Evolutionary conservation across 2,888 invertebrate species (phyloP), one percentile per base, ranked within the genome.

Genomic region (Dione vanillae): DNA sequence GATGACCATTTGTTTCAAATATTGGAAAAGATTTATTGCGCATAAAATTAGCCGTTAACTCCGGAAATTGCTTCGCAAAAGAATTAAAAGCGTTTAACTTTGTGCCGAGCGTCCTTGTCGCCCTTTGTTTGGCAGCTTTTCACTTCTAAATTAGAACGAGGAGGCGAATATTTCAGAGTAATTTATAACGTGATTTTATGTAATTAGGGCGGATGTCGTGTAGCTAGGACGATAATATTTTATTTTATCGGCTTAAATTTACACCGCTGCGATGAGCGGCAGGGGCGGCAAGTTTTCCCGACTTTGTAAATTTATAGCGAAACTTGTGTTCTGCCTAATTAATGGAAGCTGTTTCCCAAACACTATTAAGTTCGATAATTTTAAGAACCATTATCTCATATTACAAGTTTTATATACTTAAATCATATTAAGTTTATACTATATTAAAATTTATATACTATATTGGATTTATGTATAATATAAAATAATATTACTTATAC

Each of bases 321-420:
- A 93, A 92, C 92, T 92, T 92, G 85, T 88, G 85, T 91, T 89
- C 86, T 82, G 83, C 80, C 89, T 92, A 92, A 93, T 92, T 92
- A 92, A 92, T 91, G 89, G 87, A 88, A 90, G 87, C 87, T 84
- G 87, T 83, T 88, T 82, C 82, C 81, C 84, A 83, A 85, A 87
- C 85, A 83, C 83, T 80, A 81, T 81, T 77, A 83, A 83, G 83
- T 87, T 83, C 45, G 82, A 83, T 87, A 84, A 89, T 89, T 88
- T 89, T 85, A 65, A 68, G 61, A 43, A 54, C 65, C 41, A 61
- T 70, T 68, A 67, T 70, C 67, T 65, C 45, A 61, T 27, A 45
- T 27, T 45, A 45, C n/a, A 61, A 8, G 16, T 35, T 16, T 35
- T 45, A 45, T 45, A 43, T 61, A n/a, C n/a, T n/a, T n/a, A n/a